Base-by-base conservation (phyloP, 2,888 invertebrate genomes). In the Allolobophora icterica region DNA sequence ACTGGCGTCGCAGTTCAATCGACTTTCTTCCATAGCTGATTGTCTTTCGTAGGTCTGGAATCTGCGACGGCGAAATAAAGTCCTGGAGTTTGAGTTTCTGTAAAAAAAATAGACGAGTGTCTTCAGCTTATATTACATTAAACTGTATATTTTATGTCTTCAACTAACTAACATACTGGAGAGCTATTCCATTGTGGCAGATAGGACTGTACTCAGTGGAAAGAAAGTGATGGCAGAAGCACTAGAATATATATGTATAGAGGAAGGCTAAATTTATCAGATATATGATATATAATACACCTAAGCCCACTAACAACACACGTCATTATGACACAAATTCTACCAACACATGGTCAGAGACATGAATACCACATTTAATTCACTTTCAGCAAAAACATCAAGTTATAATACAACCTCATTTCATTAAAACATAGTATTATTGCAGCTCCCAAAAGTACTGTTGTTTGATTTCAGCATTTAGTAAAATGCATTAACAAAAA, bases 31-130 rank as follows among this genome's bases (percentile, higher is more conserved):
- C 94, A 52, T 92, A 93, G 21, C 91, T 91, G 58, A 95, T 94
- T 13, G 95, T 94, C 92, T 94, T 94, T 90, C 94, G 93, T 42
- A 95, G 92, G 92, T 95, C 95, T 87, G 95, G 95, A 83, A 95
- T 91, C 92, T 95, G 95, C 92, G 94, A 94, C 38, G 94, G 94
- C 40, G 94, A 95, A 84, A 95, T 94, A 93, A 95, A 95, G 91
- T 95, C 95, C 93, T 95, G 95, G 92, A 95, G 90, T 92, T 95
- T 95, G 91, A 95, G 91, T 93, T 95, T 95, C 95, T 95, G 93
- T 24, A 93, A 93, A 52, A 42, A n/a, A 92, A 89, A 24, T 34
- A 6, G 17, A 24, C n/a, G 13, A 71, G n/a, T 71, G n/a, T n/a
- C 71, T 71, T 71, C 71, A 71, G 71, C n/a, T 30, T 11, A 58